Evolutionary conservation across 1,140 invertebrate genomes (phyloP), one percentile per base, ranked within the genome.

Genomic region (Trachymyrmex cornetzi): DNA sequence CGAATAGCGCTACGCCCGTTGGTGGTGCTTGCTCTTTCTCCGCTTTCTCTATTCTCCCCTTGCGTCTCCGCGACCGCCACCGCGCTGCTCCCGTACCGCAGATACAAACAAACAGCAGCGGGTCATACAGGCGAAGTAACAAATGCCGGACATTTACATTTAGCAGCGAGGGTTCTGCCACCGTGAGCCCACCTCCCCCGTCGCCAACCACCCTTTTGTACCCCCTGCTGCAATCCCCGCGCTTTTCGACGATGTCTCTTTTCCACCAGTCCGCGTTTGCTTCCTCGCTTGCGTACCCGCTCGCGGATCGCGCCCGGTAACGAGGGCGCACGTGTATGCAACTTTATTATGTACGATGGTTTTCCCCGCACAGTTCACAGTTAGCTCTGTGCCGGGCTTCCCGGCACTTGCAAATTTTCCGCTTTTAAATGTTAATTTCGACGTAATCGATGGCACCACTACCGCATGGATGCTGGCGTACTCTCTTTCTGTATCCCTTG

Each of bases 71-170:
- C 59, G 48, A 57, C 55, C 69, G 55, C 63, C 38, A 55, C 22
- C 81, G 38, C 53, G 63, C 66, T 79, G 80, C 88, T 85, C 79
- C 67, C 88, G 87, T 89, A 91, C 91, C 92, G 87, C 90, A 63
- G 91, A 89, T 92, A 92, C 93, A 93, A 95, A 94, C 92, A 94
- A 94, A 93, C 92, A 91, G 89, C 92, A 91, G 89, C 87, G 89
- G 93, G 91, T 94, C 94, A 93, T 94, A 94, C 93, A 92, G 89
- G 90, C 88, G 85, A 91, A 92, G 92, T 94, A 94, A 94, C 94
- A 95, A 95, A 95, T 94, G 93, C 94, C 84, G 91, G 94, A 94
- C 94, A 95, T 95, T 94, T 94, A 94, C 94, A 95, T 95, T 94
- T 94, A 94, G 92, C 90, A 92, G 91, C 91, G 88, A 93, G 91